Conservation (phyloP, 2,888 invertebrate genomes). For the Galerucella nymphaeae region DNA sequence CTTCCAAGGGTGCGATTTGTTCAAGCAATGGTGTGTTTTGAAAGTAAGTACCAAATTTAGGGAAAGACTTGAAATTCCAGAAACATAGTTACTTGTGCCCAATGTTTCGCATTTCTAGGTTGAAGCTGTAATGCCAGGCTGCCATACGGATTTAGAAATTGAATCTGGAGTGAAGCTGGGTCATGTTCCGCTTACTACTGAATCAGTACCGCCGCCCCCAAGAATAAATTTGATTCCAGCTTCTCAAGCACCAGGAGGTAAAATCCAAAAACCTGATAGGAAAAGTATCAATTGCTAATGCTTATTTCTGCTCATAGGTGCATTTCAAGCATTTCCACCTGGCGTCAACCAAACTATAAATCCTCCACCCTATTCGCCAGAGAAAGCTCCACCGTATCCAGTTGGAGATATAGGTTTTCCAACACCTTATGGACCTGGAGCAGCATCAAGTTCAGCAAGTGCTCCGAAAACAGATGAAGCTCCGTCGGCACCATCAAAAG, state of each 20-base stretch:
- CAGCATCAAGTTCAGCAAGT: constrained; percentile 18
- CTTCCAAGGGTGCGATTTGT: constrained; percentile 44
- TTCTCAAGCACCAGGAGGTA: constrained; percentile 32
- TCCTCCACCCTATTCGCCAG: constrained; percentile 22
- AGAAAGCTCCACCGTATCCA: constrained; percentile 32
- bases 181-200: constrained; percentile 26
- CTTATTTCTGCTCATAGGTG: constrained; percentile 11
- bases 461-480: constrained; percentile 27
- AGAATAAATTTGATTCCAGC: constrained; percentile 10
- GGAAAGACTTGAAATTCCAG: no score
- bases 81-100: no score
- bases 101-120: constrained; percentile 18
- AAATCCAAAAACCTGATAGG: no score
- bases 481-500: constrained; percentile 38
- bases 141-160: constrained; percentile 30
- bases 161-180: constrained; percentile 27
- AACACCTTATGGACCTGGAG: constrained; percentile 11
- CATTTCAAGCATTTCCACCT: constrained; percentile 17
- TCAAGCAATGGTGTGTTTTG: constrained; percentile 39
- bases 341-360: not conserved
- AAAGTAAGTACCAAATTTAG: constrained; percentile 37
- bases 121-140: constrained; percentile 33
- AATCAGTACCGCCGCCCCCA: not conserved
- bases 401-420: constrained; percentile 13
- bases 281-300: no score